Percentiles rank a stretch among this genome's conserved stretches.
Evolutionary conservation across 2,888 invertebrate genomes (phyloP).

Genomic region (Archips crataeganus): DNA sequence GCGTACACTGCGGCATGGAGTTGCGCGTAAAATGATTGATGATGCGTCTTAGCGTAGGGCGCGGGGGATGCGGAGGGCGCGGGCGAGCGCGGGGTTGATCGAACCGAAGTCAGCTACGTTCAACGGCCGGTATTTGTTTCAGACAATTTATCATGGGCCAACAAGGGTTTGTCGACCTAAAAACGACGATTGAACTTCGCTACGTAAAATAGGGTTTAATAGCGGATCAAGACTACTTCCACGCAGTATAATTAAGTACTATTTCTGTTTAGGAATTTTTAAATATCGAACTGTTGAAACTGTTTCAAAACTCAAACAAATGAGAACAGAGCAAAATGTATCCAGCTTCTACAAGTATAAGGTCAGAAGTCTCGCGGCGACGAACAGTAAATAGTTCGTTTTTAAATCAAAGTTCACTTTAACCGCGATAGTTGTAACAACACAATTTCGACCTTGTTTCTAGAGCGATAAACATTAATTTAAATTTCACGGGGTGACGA

Average conservation of each 20-base stretch:
- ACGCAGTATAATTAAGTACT: constrained; percentile 19
- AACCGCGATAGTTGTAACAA: constrained; percentile 38
- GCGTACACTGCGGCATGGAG: constrained; percentile 52
- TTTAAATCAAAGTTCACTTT: constrained; percentile 27
- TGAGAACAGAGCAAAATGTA: constrained; percentile 49
- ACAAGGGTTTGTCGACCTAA: constrained; percentile 51
- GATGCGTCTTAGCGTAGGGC: constrained; percentile 68
- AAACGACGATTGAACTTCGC: constrained; percentile 16
- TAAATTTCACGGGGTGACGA: constrained; percentile 63
- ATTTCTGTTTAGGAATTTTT: constrained; percentile 51
- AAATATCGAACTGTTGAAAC: constrained; percentile 61
- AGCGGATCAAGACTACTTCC: constrained; percentile 49
- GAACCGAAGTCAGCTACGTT: constrained; percentile 80
- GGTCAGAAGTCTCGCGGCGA: constrained; percentile 52
- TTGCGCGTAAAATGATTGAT: constrained; percentile 76
- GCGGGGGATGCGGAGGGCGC: constrained; percentile 52
- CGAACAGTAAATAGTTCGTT: constrained; percentile 45
- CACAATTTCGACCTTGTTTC: constrained; percentile 58
- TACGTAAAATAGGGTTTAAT: not conserved
- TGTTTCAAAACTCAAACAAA: constrained; percentile 46
- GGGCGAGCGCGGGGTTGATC: constrained; percentile 69
- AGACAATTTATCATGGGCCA: constrained; percentile 61
- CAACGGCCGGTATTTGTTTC: constrained; percentile 71
- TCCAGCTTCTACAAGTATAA: constrained; percentile 50
- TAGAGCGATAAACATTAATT: constrained; percentile 66